phyloP scores from a whole-genome alignment of 2,888 invertebrate species.

The Eutolmus rufibarbis region DNA sequence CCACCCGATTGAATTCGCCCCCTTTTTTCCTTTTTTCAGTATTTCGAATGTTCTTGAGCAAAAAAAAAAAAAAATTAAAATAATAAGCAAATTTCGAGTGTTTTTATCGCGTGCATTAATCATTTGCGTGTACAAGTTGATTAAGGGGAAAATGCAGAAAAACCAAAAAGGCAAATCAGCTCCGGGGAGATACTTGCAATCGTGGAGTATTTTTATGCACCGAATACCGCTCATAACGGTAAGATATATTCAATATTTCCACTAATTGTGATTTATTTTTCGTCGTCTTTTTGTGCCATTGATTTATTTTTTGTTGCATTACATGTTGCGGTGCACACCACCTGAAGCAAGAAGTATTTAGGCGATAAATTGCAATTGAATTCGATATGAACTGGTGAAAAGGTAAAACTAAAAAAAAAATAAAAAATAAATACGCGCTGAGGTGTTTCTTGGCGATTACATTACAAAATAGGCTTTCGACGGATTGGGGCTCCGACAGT shows the following conservation, averaged over 20 bases:
- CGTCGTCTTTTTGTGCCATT: not conserved
- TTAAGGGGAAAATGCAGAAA: not conserved
- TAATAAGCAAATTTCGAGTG: not conserved
- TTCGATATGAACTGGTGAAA: not conserved
- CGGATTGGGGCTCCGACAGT: not conserved
- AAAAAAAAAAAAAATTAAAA: not conserved
- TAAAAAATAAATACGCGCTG: not conserved
- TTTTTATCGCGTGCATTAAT: constrained; percentile 36
- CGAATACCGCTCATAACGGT: constrained; percentile 24
- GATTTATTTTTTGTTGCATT: not conserved
- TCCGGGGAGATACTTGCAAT: not conserved
- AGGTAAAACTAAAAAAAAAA: not conserved
- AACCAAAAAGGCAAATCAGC: not conserved
- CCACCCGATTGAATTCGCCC: constrained; percentile 21
- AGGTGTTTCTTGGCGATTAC: not conserved
- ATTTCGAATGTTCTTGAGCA: not conserved
- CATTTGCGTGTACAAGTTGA: constrained; percentile 29
- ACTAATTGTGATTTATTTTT: constrained; percentile 24
- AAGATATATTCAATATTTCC: not conserved
- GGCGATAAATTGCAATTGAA: not conserved
- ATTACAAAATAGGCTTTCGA: not conserved
- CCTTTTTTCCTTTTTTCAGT: not conserved
- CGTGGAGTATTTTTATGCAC: constrained; percentile 19
- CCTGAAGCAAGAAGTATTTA: not conserved
- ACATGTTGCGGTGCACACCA: not conserved